These are phyloP conservation scores for Charaxes varanes DNA, from an alignment of 1,140 invertebrate genomes.

Conservation along the genomic window DNA sequence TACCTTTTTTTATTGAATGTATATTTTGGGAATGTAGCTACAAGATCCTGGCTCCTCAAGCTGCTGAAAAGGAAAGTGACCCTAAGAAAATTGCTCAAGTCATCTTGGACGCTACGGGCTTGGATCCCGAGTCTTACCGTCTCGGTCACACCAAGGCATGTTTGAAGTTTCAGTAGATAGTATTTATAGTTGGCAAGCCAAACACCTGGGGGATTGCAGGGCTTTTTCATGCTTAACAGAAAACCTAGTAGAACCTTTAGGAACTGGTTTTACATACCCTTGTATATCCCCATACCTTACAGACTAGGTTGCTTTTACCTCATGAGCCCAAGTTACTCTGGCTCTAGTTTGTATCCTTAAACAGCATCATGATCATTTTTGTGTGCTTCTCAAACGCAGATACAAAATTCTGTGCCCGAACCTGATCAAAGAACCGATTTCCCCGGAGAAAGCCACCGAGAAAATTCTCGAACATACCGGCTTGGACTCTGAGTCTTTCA, in stretches of 20 bases:
- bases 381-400: slow-evolving; percentile 78
- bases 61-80: slow-evolving; percentile 85
- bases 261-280: slow-evolving; percentile 42
- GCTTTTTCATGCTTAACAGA: slow-evolving; percentile 40
- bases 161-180: slow-evolving; percentile 59
- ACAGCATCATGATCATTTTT: slow-evolving; percentile 34
- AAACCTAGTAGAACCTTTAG: slow-evolving; percentile 36
- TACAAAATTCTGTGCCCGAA: slow-evolving; percentile 94
- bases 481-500: slow-evolving; percentile 93
- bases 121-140: slow-evolving; percentile 92
- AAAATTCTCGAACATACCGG: slow-evolving; percentile 90
- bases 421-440: slow-evolving; percentile 82
- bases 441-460: slow-evolving; percentile 88
- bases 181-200: too few species aligned
- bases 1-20: slow-evolving; percentile 57
- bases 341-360: slow-evolving; percentile 40
- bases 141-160: slow-evolving; percentile 98
- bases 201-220: slow-evolving; percentile 29
- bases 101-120: slow-evolving; percentile 85
- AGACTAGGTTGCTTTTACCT: slow-evolving; percentile 39
- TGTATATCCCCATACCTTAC: slow-evolving; percentile 34
- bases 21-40: slow-evolving; percentile 81
- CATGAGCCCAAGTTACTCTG: slow-evolving; percentile 49
- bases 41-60: slow-evolving; percentile 92
- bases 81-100: slow-evolving; percentile 88